Evolutionary conservation across 2,113 vertebrate species (phyloP).

Genomic region (Eretmodus cyanostictus): DNA sequence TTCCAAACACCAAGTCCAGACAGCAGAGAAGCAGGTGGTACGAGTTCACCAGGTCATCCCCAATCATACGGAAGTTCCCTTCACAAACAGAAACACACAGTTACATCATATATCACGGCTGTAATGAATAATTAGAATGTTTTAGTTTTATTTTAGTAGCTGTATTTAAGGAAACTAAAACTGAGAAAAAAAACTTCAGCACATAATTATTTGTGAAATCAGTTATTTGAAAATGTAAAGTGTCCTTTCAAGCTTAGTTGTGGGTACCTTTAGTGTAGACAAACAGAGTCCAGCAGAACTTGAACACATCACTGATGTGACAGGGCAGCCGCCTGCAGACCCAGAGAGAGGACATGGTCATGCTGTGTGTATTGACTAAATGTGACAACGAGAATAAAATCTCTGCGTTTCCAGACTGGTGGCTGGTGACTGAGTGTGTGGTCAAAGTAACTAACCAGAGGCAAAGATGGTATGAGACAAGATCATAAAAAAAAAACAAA

Average conservation of each 20-base stretch:
- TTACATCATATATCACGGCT: background rate
- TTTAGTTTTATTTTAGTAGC: background rate
- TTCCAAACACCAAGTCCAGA: constrained; percentile 91
- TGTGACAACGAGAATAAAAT: background rate
- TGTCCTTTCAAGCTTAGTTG: background rate
- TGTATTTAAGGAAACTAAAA: background rate
- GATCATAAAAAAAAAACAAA: background rate
- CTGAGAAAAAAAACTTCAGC: fast-evolving
- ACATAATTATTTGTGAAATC: background rate
- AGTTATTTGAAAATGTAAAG: background rate
- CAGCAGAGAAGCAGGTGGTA: constrained; percentile 98
- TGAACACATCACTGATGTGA: constrained; percentile 86
- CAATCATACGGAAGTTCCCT: constrained; percentile 98
- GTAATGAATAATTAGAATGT: background rate
- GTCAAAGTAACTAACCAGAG: background rate
- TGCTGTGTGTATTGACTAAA: background rate
- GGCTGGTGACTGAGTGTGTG: background rate
- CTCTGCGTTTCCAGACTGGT: background rate
- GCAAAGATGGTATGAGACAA: background rate
- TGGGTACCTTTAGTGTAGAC: constrained; percentile 92
- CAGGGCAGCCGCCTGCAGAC: constrained; percentile 80
- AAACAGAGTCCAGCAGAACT: constrained; percentile 98
- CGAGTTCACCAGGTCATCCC: constrained; percentile 97
- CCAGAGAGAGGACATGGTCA: background rate
- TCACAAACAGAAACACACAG: background rate